Conservation (phyloP, 2,888 invertebrate genomes). For the Helicoverpa assulta region DNA sequence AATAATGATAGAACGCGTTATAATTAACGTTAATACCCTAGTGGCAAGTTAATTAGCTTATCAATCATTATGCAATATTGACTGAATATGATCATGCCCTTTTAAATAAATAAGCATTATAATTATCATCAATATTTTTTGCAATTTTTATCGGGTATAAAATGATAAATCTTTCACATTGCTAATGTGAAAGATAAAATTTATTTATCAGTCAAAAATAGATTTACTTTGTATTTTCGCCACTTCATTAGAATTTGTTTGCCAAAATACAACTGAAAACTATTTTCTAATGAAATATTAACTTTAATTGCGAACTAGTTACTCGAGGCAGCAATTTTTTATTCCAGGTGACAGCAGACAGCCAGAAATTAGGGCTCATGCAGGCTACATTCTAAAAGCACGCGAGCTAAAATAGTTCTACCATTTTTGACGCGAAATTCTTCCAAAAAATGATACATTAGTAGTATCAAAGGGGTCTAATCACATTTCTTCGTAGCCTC, state of each 20-base stretch:
- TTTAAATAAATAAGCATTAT: too few species aligned
- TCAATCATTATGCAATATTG: background rate
- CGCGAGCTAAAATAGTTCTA: slow-evolving; percentile 1
- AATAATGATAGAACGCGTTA: background rate
- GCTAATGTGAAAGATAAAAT: too few species aligned
- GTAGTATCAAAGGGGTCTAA: slow-evolving; percentile 34
- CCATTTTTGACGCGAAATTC: background rate
- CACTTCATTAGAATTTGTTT: background rate
- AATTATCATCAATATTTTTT: too few species aligned
- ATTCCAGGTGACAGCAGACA: slow-evolving; percentile 6
- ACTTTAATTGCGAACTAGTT: slow-evolving; percentile 4
- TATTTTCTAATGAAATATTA: background rate
- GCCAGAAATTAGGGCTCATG: background rate
- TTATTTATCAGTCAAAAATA: too few species aligned
- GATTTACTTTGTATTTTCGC: too few species aligned
- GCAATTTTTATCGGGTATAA: too few species aligned
- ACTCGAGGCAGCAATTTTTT: background rate
- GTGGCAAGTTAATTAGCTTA: background rate
- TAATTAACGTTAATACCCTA: background rate
- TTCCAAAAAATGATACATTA: slow-evolving; percentile 25
- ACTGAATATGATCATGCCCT: background rate
- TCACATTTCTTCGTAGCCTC: slow-evolving; percentile 33
- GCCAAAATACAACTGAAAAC: background rate
- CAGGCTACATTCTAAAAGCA: background rate
- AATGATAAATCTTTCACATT: too few species aligned